Percentiles rank a stretch among this genome's conserved stretches.
These are phyloP conservation scores for Microhierax caerulescens DNA, from an alignment of 2,797 vertebrate species.

Conservation along the genomic window DNA sequence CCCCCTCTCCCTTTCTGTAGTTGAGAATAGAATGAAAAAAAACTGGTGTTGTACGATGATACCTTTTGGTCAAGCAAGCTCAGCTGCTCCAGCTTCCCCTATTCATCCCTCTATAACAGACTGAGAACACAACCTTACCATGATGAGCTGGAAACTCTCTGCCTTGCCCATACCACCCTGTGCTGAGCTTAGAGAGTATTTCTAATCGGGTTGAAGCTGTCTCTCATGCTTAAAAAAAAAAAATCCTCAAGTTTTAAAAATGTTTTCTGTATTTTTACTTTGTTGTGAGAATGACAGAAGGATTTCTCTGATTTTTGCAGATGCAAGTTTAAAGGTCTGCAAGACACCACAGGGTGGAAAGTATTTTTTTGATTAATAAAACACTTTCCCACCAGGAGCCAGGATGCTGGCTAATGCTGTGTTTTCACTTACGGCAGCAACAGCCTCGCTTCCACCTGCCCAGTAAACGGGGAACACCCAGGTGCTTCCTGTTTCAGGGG, in stretches of 20 bases:
- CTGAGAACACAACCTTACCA: not conserved
- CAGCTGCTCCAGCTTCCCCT: not conserved
- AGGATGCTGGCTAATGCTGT: slow-evolving; percentile 14
- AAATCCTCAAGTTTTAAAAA: not conserved
- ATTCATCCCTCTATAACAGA: not conserved
- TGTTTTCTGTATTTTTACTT: not conserved
- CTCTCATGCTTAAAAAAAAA: not conserved
- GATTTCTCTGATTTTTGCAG: not conserved
- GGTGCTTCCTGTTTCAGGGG: slow-evolving; percentile 45
- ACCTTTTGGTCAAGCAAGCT: not conserved
- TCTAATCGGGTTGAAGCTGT: not conserved
- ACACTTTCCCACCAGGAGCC: slow-evolving; percentile 21
- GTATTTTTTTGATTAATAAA: slow-evolving; percentile 44
- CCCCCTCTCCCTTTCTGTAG: not conserved
- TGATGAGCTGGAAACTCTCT: not conserved
- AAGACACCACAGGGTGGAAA: slow-evolving; percentile 21
- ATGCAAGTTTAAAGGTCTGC: slow-evolving; percentile 31
- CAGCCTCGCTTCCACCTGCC: slow-evolving; percentile 13
- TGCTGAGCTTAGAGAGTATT: not conserved
- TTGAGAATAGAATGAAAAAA: not conserved
- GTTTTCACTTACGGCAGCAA: slow-evolving; percentile 14
- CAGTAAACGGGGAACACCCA: slow-evolving; percentile 33
- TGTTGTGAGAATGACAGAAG: not conserved
- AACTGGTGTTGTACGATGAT: not conserved
- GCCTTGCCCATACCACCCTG: not conserved